Evolutionary conservation across 2,797 vertebrate species (phyloP).

Genomic region (Eulemur mongoz): DNA sequence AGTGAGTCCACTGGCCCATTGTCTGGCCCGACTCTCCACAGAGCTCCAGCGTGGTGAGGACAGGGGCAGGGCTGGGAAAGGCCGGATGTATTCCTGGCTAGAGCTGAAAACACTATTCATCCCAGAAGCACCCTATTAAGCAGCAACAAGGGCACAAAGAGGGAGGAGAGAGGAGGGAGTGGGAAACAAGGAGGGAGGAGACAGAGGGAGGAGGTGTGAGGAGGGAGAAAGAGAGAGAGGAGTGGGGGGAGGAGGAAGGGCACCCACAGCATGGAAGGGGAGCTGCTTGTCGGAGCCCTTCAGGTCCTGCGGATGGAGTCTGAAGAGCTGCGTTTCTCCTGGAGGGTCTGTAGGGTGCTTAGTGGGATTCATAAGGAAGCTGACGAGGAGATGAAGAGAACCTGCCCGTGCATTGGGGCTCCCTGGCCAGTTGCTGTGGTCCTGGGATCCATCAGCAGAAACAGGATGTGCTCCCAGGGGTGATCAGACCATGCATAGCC

Average conservation of each 20-base stretch:
- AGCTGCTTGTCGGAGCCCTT: not conserved
- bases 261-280: not conserved
- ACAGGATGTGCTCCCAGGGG: not conserved
- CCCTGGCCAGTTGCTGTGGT: not conserved
- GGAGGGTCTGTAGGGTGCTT: not conserved
- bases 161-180: not conserved
- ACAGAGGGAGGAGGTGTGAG: not conserved
- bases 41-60: not conserved
- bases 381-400: not conserved
- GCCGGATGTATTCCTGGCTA: constrained; percentile 54
- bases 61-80: constrained; percentile 48
- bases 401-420: not conserved
- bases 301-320: not conserved
- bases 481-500: not conserved
- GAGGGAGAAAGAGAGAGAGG: not conserved
- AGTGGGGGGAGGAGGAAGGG: no score
- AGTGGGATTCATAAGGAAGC: not conserved
- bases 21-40: constrained; percentile 15
- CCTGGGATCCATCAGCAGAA: not conserved
- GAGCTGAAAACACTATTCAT: constrained; percentile 69
- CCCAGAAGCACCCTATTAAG: constrained; percentile 51
- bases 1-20: constrained; percentile 56
- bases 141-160: not conserved
- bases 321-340: not conserved
- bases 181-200: not conserved